A percentile compares a stretch with the other conserved stretches of the same genome.
Conservation (phyloP, 2,888 invertebrate species). For the Drosophila buzzatii region DNA sequence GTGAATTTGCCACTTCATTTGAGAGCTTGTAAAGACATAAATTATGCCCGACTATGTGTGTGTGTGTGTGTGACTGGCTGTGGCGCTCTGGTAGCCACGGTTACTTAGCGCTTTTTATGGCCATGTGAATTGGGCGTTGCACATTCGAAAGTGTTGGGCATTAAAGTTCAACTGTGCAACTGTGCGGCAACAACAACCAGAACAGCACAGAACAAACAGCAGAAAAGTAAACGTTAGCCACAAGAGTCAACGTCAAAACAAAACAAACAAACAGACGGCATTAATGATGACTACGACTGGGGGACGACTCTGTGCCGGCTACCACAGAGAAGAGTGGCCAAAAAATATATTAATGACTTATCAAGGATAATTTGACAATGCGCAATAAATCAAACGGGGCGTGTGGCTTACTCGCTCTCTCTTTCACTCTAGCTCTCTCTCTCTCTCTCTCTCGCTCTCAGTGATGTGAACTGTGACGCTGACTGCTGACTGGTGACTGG, state of each 20-base stretch:
- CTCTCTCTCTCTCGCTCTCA: neutral
- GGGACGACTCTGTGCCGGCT: slow-evolving; percentile 15
- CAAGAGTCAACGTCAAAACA: slow-evolving; percentile 67
- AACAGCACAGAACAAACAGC: too few species aligned
- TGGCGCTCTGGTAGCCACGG: slow-evolving; percentile 45
- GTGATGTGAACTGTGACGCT: slow-evolving; percentile 28
- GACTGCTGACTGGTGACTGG: slow-evolving; percentile 31
- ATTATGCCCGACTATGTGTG: slow-evolving; percentile 43
- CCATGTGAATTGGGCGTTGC: slow-evolving; percentile 65
- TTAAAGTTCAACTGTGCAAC: slow-evolving; percentile 60
- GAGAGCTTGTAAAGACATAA: slow-evolving; percentile 76
- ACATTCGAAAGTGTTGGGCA: slow-evolving; percentile 60
- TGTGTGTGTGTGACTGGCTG: neutral
- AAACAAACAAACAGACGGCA: slow-evolving; percentile 57
- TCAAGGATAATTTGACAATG: slow-evolving; percentile 85
- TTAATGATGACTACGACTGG: slow-evolving; percentile 43
- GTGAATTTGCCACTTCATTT: slow-evolving; percentile 83
- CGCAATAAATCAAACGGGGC: slow-evolving; percentile 84
- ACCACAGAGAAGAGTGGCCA: slow-evolving; percentile 55
- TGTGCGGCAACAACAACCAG: slow-evolving; percentile 24
- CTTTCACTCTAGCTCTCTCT: slow-evolving; percentile 1
- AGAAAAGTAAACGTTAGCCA: slow-evolving; percentile 36
- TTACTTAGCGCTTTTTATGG: slow-evolving; percentile 69
- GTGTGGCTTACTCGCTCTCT: slow-evolving; percentile 56
- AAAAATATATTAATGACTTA: slow-evolving; percentile 85